Base-by-base conservation (phyloP, 2,888 invertebrate genomes). In the Crepidodera aurea region DNA sequence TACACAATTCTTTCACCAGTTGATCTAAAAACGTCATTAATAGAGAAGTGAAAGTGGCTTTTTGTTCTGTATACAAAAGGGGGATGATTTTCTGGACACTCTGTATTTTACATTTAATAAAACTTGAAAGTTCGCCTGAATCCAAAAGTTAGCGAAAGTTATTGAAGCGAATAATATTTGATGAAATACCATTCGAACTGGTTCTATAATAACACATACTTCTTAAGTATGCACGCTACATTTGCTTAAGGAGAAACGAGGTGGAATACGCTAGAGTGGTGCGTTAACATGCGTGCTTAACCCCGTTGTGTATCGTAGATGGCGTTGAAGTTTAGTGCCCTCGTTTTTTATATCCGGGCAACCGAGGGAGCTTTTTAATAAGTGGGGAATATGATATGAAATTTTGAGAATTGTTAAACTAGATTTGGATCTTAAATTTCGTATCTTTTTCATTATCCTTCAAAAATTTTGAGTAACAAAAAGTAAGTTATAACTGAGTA, bases 221-320 rank as follows among this genome's bases (percentile, higher is more conserved):
- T 70, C 75, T 74, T 75, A 75, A 75, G 73, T 69, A 70, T 71
- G 67, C 69, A 78, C 76, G 78, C 67, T 76, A 78, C 78, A 77
- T 78, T 78, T 77, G 72, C 70, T 68, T 75, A 74, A 75, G 76
- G 73, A 75, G 75, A 73, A 73, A 71, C 71, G 71, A 76, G 75
- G 75, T 75, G 69, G 69, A 68, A 34, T 68, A 69, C 71, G 75
- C 73, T 68, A 71, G 73, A 73, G 64, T 75, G 74, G 71, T 70
- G 73, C 70, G 68, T 40, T 39, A 53, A 25, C 53, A 53, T 53
- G 53, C 53, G 37, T 53, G 25, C 53, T 53, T 53, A 53, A 53
- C 53, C 27, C 39, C 25, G 39, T 53, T 53, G 53, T 53, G 15
- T 44, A 16, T 25, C n/a, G 22, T 44, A 44, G 44, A 37, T 37